Base-by-base conservation (phyloP, 2,888 invertebrate species). In the Camptogramma bilineatum region DNA sequence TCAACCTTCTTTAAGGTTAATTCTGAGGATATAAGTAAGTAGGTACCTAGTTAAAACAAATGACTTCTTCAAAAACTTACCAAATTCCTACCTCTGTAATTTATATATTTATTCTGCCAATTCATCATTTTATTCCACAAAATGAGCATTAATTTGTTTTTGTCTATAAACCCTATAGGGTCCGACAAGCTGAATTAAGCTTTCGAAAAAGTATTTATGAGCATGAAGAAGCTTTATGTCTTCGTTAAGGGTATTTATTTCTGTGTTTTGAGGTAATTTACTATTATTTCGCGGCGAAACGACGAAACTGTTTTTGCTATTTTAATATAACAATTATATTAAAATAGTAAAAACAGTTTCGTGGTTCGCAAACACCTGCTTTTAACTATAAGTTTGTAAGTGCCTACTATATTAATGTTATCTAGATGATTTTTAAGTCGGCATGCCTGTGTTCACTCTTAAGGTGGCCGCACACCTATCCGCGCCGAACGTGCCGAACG, bases 221-320 rank as follows among this genome's bases (percentile, higher is more conserved):
- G n/a, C 13, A 17, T 44, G n/a, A 42, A 42, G 18, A 58, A 31
- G 54, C 16, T 72, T 71, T 70, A 73, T 70, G 71, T 70, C 69
- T 73, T 73, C 69, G 72, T 73, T 73, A 73, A 67, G 39, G 46
- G 55, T 64, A 68, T 73, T 71, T 73, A 70, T 70, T 66, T 70
- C 48, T 34, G 52, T 19, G 19, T 62, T 52, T 65, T 60, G 34
- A 17, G 28, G 54, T 58, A 47, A 56, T 56, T 52, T 52, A 52
- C 52, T 47, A 50, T 59, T 17, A 50, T 53, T 50, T 61, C 52
- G 42, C 42, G 17, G 17, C 17, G 31, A n/a, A n/a, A n/a, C n/a
- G n/a, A n/a, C n/a, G n/a, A n/a, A n/a, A n/a, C n/a, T n/a, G n/a
- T n/a, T n/a, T n/a, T n/a, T n/a, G n/a, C n/a, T n/a, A n/a, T n/a